Percentiles rank a stretch among this genome's conserved stretches.
Conservation (phyloP, 2,113 vertebrate genomes). For the Dasypus novemcinctus region DNA sequence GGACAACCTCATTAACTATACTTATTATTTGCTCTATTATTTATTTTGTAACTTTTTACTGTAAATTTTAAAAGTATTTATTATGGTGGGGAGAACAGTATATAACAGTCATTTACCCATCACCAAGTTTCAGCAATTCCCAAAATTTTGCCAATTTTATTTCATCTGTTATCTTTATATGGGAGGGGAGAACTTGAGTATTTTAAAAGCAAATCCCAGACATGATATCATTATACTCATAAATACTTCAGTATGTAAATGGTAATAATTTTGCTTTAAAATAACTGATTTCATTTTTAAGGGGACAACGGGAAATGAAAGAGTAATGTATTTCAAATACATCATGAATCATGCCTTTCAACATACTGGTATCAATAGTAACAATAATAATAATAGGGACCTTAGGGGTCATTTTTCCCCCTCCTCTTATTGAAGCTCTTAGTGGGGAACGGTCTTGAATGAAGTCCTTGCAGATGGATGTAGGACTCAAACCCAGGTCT, state of each 20-base stretch:
- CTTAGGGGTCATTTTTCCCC: background rate
- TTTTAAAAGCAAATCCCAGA: slow-evolving; percentile 45
- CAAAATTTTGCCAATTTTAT: background rate
- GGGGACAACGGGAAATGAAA: background rate
- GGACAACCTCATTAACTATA: background rate
- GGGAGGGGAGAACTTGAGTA: background rate
- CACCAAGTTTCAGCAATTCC: background rate
- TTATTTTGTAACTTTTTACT: slow-evolving; percentile 24
- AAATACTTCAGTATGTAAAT: background rate
- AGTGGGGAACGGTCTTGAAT: background rate
- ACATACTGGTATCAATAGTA: background rate
- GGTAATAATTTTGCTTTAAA: background rate
- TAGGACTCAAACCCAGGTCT: background rate
- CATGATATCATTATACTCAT: background rate
- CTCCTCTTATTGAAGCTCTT: background rate
- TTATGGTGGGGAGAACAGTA: background rate
- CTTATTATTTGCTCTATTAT: slow-evolving; percentile 5
- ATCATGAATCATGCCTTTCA: background rate
- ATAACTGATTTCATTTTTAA: slow-evolving; percentile 45
- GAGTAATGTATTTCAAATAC: slow-evolving; percentile 29
- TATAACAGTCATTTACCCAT: background rate
- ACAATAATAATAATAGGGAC: background rate
- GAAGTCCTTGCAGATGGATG: background rate
- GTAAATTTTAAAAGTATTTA: background rate
- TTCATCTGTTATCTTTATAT: background rate